These are phyloP conservation scores for Sphinx pinastri DNA, from an alignment of 2,888 invertebrate genomes.

Conservation along the genomic window DNA sequence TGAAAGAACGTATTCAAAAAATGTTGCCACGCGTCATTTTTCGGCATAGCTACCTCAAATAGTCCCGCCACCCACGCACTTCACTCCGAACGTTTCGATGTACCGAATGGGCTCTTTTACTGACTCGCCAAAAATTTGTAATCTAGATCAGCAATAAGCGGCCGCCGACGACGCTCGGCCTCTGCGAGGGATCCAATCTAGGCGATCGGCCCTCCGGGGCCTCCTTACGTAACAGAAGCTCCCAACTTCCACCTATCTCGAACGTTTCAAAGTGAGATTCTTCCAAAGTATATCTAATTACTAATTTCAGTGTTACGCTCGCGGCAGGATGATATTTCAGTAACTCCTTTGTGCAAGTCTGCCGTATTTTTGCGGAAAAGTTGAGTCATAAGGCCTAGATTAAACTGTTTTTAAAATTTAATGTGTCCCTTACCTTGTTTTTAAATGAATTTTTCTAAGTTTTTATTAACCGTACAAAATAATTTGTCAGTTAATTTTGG, in stretches of 20 bases:
- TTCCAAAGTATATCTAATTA: conserved; percentile 20
- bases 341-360: conserved; percentile 7
- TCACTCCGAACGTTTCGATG: conserved; percentile 7
- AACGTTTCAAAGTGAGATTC: conserved; percentile 10
- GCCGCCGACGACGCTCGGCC: conserved; percentile 27
- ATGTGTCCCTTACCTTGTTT: neutral
- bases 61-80: neutral
- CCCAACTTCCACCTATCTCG: conserved; percentile 12
- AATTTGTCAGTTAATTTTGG: neutral
- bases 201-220: conserved; percentile 44
- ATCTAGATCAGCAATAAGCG: conserved; percentile 38
- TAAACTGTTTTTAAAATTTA: neutral
- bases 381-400: neutral
- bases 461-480: neutral
- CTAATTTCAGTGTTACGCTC: conserved; percentile 12
- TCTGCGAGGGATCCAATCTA: conserved; percentile 44
- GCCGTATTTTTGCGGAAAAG: neutral
- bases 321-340: conserved; percentile 11
- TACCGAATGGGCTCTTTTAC: conserved; percentile 9
- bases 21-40: too few relatives aligned
- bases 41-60: neutral
- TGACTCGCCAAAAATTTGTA: conserved; percentile 34
- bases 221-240: conserved; percentile 33
- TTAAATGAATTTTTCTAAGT: neutral
- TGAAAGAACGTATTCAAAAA: too few relatives aligned